Conservation (phyloP, 2,113 vertebrate species). For the Dasyprocta punctata region DNA sequence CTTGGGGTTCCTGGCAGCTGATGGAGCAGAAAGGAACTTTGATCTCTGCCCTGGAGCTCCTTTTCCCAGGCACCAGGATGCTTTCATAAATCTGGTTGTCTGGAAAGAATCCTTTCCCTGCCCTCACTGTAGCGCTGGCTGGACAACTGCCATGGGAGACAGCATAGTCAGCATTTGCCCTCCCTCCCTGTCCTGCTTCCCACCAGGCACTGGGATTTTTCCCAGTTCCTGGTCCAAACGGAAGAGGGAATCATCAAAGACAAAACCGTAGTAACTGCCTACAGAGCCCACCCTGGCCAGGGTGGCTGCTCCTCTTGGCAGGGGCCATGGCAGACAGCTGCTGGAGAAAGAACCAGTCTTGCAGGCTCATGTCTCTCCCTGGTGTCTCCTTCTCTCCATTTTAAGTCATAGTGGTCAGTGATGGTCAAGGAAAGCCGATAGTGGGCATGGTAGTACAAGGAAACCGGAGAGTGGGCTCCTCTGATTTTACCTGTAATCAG, state of each 20-base stretch:
- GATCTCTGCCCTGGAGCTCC: constrained; percentile 40
- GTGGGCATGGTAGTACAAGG: neutral
- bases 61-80: constrained; percentile 32
- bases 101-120: neutral
- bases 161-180: neutral
- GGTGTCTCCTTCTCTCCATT: neutral
- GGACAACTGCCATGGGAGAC: neutral
- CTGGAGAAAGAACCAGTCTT: neutral
- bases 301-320: neutral
- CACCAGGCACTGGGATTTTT: neutral
- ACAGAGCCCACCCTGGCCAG: neutral
- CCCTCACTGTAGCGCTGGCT: neutral
- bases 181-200: neutral
- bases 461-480: neutral
- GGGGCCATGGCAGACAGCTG: neutral
- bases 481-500: neutral
- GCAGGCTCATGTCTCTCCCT: neutral
- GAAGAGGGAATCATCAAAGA: neutral
- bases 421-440: too few relatives aligned
- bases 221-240: neutral
- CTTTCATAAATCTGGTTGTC: constrained; percentile 42
- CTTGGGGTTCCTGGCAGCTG: constrained; percentile 45
- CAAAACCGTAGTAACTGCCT: neutral
- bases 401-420: neutral
- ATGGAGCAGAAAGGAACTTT: constrained; percentile 64